A percentile compares a stretch with the other conserved stretches of the same genome.
These are phyloP conservation scores for Salarias fasciatus DNA, from an alignment of 2,797 vertebrate genomes.

Conservation along the genomic window DNA sequence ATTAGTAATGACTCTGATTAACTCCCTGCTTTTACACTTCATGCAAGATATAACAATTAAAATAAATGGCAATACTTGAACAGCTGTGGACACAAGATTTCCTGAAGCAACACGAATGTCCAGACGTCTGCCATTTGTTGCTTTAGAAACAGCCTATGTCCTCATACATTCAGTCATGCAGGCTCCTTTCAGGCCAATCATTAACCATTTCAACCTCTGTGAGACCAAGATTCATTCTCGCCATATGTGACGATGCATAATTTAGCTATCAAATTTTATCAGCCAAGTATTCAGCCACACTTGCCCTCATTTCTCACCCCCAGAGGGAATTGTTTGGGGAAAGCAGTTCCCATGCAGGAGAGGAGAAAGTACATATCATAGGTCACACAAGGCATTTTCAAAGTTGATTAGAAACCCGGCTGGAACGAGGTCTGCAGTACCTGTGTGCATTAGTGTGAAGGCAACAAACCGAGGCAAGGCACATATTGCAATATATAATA, in stretches of 20 bases:
- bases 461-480: too few relatives aligned
- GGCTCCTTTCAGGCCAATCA: slow-evolving; percentile 76
- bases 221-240: slow-evolving; percentile 69
- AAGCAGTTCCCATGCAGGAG: slow-evolving; percentile 30
- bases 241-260: slow-evolving; percentile 85
- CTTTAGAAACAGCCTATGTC: slow-evolving; percentile 63
- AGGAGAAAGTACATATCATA: slow-evolving; percentile 11
- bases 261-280: slow-evolving; percentile 75
- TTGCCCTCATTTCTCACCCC: slow-evolving; percentile 73
- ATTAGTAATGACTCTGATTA: slow-evolving; percentile 6
- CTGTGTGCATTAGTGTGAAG: background rate
- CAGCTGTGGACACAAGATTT: slow-evolving; percentile 36
- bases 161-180: slow-evolving; percentile 68
- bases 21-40: slow-evolving; percentile 3
- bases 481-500: too few relatives aligned
- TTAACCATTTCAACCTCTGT: slow-evolving; percentile 80
- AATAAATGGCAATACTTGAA: slow-evolving; percentile 20
- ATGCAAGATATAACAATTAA: slow-evolving; percentile 16
- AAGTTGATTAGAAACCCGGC: slow-evolving; percentile 4
- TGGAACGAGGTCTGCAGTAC: slow-evolving; percentile 7
- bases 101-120: slow-evolving; percentile 31
- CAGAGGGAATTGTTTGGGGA: slow-evolving; percentile 55
- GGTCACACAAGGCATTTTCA: slow-evolving; percentile 32
- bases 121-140: slow-evolving; percentile 49
- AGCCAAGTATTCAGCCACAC: slow-evolving; percentile 57